These are phyloP conservation scores for Menidia menidia DNA, from an alignment of 2,797 vertebrate genomes.

Conservation along the genomic window DNA sequence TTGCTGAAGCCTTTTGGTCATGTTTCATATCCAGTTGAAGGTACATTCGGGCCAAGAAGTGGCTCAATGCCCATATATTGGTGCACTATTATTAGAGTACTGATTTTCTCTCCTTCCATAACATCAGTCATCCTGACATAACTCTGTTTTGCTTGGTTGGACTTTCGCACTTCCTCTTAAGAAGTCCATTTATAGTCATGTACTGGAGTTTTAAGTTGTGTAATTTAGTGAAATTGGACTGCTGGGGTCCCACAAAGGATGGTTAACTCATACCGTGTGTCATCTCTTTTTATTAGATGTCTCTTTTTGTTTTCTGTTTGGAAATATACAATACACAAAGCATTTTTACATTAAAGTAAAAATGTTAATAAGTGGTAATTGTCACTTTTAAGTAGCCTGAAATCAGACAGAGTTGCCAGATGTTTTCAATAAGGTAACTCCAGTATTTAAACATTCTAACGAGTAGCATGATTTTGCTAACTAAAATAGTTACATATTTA, in stretches of 20 bases:
- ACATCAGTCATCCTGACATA: conserved; percentile 73
- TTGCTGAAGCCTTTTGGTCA: conserved; percentile 36
- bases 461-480: neutral
- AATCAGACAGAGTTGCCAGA: neutral
- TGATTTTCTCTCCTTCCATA: conserved; percentile 69
- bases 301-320: neutral
- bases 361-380: neutral
- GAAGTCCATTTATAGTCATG: conserved; percentile 69
- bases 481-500: neutral
- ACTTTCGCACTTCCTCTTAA: conserved; percentile 70
- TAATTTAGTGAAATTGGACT: conserved; percentile 73
- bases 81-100: conserved; percentile 70
- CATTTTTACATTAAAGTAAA: no score
- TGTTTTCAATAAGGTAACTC: neutral
- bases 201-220: conserved; percentile 66
- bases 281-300: conserved; percentile 2
- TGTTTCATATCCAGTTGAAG: conserved; percentile 58
- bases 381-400: neutral
- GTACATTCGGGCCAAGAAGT: conserved; percentile 61
- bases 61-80: conserved; percentile 63
- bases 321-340: neutral
- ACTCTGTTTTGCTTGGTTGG: conserved; percentile 75
- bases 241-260: conserved; percentile 52
- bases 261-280: conserved; percentile 30
- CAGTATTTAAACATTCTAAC: neutral